phyloP scores from a whole-genome alignment of 2,113 vertebrate species.

The Sclerurus mexicanus region DNA sequence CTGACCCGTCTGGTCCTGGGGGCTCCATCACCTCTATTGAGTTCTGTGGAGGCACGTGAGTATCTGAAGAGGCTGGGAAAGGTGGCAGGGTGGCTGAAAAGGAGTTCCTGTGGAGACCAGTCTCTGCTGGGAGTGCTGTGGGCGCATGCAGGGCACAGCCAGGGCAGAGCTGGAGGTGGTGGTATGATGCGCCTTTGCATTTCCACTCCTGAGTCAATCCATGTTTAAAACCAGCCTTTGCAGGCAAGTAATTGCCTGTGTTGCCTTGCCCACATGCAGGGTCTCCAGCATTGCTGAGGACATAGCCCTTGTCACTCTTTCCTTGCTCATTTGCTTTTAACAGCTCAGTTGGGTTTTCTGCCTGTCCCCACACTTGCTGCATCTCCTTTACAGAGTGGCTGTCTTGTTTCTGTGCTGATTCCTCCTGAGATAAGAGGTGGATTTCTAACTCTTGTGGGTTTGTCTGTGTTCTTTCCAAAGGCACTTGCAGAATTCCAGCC shows the following conservation, averaged over 20 bases:
- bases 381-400: background rate
- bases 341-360: background rate
- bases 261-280: rapidly evolving
- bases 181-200: background rate
- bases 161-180: background rate
- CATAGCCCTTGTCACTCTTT: background rate
- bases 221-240: background rate
- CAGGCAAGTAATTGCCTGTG: background rate
- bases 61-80: background rate
- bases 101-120: background rate
- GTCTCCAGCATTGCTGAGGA: background rate
- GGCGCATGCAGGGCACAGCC: background rate
- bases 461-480: conserved; percentile 70
- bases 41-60: conserved; percentile 98
- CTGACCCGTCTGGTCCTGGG: conserved; percentile 85
- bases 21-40: conserved; percentile 91
- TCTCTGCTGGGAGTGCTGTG: background rate
- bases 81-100: rapidly evolving
- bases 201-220: background rate
- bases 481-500: conserved; percentile 90
- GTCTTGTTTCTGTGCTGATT: background rate
- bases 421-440: background rate
- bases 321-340: background rate
- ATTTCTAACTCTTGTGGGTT: background rate
- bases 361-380: background rate